Evolutionary conservation across 2,888 invertebrate genomes (phyloP), one percentile per base, ranked within the genome.

Genomic region (Terebella lapidaria): DNA sequence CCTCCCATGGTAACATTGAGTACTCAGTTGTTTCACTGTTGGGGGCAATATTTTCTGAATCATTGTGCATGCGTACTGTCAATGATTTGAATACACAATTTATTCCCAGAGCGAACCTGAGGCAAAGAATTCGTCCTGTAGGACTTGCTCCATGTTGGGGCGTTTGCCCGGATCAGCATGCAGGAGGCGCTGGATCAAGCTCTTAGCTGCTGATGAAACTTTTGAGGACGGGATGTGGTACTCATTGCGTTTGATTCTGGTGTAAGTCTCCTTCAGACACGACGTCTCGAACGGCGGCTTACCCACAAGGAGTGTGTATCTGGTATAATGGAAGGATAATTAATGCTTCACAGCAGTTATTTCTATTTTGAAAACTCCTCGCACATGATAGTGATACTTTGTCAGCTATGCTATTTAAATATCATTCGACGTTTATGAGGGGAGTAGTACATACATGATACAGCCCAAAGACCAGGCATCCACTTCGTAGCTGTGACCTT

Each of bases 391-490:
- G n/a, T n/a, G n/a, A n/a, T n/a, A n/a, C n/a, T n/a, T n/a, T n/a
- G n/a, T n/a, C n/a, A n/a, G n/a, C n/a, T n/a, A n/a, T n/a, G n/a
- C n/a, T n/a, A n/a, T n/a, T n/a, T n/a, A n/a, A 15, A 35, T 35
- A 35, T 35, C n/a, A 35, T 15, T 35, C 10, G n/a, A 35, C n/a
- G 42, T 15, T 35, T 10, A 35, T 35, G 42, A n/a, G 10, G n/a
- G n/a, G n/a, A 35, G n/a, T 10, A 35, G n/a, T 35, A 35, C 84
- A 81, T 76, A 85, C 93, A 97, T 89, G 71, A 97, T 95, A 82
- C 84, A 96, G n/a, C 96, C 99, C 74, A 99, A 86, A 29, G 97
- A 97, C 99, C 99, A 99, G 66, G 97, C 88, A 81, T 99, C 99
- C 5, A 97, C 99, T 84, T 97, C 97, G 79, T 89, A 99, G 46